A percentile compares a stretch with the other conserved stretches of the same genome.
These are phyloP conservation scores for Oxyruncus cristatus DNA, from an alignment of 2,113 vertebrate species.

Conservation along the genomic window DNA sequence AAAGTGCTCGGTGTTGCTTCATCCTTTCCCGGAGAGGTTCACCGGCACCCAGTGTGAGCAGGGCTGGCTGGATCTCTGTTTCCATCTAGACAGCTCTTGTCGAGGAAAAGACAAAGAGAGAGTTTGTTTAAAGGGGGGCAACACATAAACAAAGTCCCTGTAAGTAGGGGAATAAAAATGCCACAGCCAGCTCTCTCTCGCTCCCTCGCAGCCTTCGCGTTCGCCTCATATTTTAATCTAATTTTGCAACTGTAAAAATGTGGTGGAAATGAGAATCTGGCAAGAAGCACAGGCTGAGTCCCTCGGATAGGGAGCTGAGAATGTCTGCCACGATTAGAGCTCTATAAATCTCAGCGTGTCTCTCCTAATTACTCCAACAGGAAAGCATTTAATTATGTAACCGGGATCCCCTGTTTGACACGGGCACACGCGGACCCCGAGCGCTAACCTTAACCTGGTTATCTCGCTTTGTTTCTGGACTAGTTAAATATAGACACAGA, in stretches of 20 bases:
- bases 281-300: neutral
- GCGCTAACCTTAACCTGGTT: constrained; percentile 23
- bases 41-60: neutral
- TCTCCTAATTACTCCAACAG: constrained; percentile 40
- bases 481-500: constrained; percentile 54
- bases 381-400: constrained; percentile 40
- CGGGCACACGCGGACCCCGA: neutral
- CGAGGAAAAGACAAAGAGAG: neutral
- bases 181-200: neutral
- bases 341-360: constrained; percentile 35
- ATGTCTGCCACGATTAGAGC: neutral
- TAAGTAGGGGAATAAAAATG: neutral
- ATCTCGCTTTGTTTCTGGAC: constrained; percentile 36
- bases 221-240: neutral
- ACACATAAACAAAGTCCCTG: neutral
- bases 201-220: neutral
- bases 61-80: neutral
- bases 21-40: neutral
- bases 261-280: constrained; percentile 14
- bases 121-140: constrained; percentile 4
- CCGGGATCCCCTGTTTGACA: neutral
- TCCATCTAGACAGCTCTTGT: neutral
- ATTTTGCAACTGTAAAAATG: constrained; percentile 33
- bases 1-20: neutral
- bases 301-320: neutral